These are phyloP conservation scores for Enteromius afrohamiltoni DNA, from an alignment of 2,797 vertebrate genomes.

Conservation along the genomic window DNA sequence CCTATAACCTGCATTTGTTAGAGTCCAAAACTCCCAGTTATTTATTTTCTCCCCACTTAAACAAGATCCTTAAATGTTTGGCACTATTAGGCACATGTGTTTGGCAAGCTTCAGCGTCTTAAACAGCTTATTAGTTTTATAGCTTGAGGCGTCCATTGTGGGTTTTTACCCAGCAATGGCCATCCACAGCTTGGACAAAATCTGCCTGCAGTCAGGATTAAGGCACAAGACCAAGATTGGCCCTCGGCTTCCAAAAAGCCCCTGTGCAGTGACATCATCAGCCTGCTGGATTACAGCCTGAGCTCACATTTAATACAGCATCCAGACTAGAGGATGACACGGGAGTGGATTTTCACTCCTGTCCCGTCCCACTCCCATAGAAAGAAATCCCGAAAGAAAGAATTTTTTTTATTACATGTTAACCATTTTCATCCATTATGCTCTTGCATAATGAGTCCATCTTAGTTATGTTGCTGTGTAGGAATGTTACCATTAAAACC, in stretches of 20 bases:
- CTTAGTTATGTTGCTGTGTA: too few relatives aligned
- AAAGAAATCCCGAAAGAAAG: too few relatives aligned
- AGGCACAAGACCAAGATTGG: background rate
- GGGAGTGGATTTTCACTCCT: too few relatives aligned
- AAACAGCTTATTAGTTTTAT: conserved; percentile 2
- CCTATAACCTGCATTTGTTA: conserved; percentile 7
- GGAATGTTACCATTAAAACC: too few relatives aligned
- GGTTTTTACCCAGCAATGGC: background rate
- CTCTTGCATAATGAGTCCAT: too few relatives aligned
- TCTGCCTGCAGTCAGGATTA: conserved; percentile 12
- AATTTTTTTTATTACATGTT: too few relatives aligned
- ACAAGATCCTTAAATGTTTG: conserved; percentile 12
- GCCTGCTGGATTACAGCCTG: conserved; percentile 23
- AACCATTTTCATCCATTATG: too few relatives aligned
- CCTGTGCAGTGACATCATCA: conserved; percentile 13
- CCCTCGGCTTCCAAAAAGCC: background rate
- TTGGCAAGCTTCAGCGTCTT: background rate
- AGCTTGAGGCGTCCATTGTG: background rate
- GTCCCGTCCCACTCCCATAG: too few relatives aligned
- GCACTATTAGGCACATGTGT: background rate
- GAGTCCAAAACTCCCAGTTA: background rate
- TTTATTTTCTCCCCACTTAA: conserved; percentile 6
- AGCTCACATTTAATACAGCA: background rate
- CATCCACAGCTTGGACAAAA: background rate
- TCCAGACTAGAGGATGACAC: too few relatives aligned